phyloP scores from a whole-genome alignment of 2,797 vertebrate genomes.

The Arremon aurantiirostris region DNA sequence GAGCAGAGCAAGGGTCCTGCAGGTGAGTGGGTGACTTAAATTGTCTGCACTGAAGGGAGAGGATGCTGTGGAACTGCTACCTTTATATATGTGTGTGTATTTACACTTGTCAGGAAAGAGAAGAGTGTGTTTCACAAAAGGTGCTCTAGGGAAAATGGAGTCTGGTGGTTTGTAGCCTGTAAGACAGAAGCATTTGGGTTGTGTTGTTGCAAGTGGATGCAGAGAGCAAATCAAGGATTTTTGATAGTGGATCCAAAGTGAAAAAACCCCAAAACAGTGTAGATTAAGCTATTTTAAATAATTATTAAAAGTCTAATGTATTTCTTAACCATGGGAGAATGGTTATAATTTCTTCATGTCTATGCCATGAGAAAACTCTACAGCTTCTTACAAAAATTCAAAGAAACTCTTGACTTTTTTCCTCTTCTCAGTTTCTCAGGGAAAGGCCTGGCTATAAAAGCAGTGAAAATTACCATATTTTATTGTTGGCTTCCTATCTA shows the following conservation, averaged over 20 bases:
- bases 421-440: not conserved
- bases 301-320: not conserved
- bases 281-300: not conserved
- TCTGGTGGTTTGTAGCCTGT: not conserved
- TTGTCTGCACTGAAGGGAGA: not conserved
- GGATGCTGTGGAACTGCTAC: not conserved
- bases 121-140: not conserved
- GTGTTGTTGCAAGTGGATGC: not conserved
- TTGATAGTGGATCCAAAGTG: not conserved
- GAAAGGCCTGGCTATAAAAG: not conserved
- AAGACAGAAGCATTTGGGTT: not conserved
- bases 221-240: not conserved
- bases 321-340: not conserved
- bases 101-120: not conserved
- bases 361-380: not conserved
- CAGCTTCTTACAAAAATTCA: not conserved
- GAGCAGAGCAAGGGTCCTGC: not conserved
- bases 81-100: not conserved
- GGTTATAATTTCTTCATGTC: not conserved
- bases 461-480: not conserved
- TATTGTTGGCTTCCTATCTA: not conserved
- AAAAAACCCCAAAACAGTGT: fast-evolving
- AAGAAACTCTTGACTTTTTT: not conserved
- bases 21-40: not conserved
- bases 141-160: not conserved